phyloP scores from a whole-genome alignment of 2,797 vertebrate species.

The Argya squamiceps region DNA sequence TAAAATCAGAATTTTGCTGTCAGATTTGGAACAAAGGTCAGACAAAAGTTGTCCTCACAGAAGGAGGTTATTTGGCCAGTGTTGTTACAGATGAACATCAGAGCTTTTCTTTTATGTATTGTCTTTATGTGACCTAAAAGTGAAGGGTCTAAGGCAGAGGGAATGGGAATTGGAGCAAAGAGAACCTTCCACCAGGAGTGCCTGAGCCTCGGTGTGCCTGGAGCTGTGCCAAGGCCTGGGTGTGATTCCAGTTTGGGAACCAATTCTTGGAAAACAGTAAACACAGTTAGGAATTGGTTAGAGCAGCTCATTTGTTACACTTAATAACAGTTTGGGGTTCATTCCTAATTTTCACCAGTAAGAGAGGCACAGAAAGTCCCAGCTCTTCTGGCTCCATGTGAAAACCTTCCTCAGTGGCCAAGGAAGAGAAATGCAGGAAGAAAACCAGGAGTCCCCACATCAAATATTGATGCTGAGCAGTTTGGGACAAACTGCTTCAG shows the following conservation, averaged over 20 bases:
- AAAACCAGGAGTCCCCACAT: neutral
- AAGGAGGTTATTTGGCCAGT: neutral
- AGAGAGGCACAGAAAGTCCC: neutral
- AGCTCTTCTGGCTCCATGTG: neutral
- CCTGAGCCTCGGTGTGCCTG: neutral
- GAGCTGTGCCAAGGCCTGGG: neutral
- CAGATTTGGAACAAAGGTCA: neutral
- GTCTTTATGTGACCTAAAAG: conserved; percentile 43
- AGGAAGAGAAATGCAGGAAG: neutral
- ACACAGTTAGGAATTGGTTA: neutral
- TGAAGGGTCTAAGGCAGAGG: neutral
- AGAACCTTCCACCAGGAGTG: conserved; percentile 1
- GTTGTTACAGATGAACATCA: neutral
- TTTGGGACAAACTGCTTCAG: neutral
- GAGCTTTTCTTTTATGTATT: conserved; percentile 26
- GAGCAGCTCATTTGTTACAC: neutral
- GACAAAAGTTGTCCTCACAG: neutral
- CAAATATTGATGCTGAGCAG: neutral
- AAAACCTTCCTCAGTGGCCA: neutral
- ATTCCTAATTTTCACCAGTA: neutral
- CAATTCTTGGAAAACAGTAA: neutral
- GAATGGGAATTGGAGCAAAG: conserved; percentile 37
- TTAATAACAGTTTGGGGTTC: neutral
- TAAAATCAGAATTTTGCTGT: neutral
- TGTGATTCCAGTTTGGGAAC: neutral